Conservation (phyloP, 2,113 vertebrate genomes). For the Octodon degus region DNA sequence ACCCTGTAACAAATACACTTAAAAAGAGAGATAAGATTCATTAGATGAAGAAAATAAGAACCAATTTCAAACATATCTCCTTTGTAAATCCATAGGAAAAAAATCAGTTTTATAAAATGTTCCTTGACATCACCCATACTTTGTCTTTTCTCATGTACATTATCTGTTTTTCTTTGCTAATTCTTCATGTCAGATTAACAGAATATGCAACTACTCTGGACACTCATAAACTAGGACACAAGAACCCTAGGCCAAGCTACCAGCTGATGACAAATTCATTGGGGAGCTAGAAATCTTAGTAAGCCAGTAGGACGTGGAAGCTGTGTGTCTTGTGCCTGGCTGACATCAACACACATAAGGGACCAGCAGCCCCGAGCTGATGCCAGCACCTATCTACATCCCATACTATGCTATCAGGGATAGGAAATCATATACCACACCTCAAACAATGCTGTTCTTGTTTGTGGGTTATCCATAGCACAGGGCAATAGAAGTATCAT, state of each 20-base stretch:
- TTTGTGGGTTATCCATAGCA: background rate
- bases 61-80: background rate
- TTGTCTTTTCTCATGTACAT: background rate
- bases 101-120: conserved; percentile 16
- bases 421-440: background rate
- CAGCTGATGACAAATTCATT: background rate
- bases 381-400: background rate
- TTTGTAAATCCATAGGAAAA: background rate
- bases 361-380: background rate
- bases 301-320: background rate
- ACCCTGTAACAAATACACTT: too few relatives aligned
- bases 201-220: background rate
- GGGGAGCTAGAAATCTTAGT: background rate
- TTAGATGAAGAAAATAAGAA: background rate
- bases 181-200: conserved; percentile 6
- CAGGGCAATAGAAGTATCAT: background rate
- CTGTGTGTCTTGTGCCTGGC: background rate
- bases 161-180: background rate
- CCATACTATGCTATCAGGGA: background rate
- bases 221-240: background rate
- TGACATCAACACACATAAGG: background rate
- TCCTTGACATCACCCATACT: background rate
- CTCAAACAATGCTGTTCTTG: background rate
- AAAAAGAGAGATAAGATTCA: background rate
- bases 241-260: background rate